Percentiles rank a stretch among this genome's conserved stretches.
These are phyloP conservation scores for Heliconius charithonia DNA, from an alignment of 2,888 invertebrate species.

Conservation along the genomic window DNA sequence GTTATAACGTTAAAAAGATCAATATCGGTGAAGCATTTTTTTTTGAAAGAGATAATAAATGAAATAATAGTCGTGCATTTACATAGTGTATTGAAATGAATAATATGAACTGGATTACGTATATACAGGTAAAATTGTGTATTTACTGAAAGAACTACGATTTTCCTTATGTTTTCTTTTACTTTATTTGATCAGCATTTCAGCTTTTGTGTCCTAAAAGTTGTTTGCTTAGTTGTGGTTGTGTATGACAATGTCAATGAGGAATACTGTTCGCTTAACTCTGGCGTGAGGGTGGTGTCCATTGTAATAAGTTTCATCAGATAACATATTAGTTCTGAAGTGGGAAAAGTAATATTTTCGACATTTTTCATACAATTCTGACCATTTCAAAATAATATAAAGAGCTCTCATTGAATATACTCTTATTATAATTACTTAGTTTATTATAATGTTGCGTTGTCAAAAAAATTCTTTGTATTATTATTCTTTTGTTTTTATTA, in stretches of 20 bases:
- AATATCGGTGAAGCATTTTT: too few species aligned
- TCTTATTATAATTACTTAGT: conserved; percentile 17
- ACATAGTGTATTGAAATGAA: too few species aligned
- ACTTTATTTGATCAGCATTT: conserved; percentile 15
- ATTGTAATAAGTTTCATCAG: not conserved
- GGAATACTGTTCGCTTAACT: conserved; percentile 8
- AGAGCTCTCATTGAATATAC: conserved; percentile 14
- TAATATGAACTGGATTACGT: too few species aligned
- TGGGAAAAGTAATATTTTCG: conserved; percentile 10
- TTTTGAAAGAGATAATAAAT: too few species aligned
- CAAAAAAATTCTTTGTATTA: conserved; percentile 16
- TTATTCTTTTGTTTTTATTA: conserved; percentile 23
- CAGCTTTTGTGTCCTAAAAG: conserved; percentile 2
- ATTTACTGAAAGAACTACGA: not conserved
- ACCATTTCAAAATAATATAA: conserved; percentile 19
- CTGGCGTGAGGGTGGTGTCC: not conserved
- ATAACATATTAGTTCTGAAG: not conserved
- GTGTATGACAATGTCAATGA: conserved; percentile 9
- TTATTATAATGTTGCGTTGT: conserved; percentile 12
- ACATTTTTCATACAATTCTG: conserved; percentile 1
- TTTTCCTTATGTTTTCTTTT: conserved; percentile 3
- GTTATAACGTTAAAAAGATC: too few species aligned
- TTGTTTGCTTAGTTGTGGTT: conserved; percentile 6
- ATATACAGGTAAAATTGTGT: not conserved
- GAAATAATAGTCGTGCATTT: too few species aligned